These are phyloP conservation scores for Macropodus opercularis DNA, from an alignment of 2,797 vertebrate species.

Conservation along the genomic window DNA sequence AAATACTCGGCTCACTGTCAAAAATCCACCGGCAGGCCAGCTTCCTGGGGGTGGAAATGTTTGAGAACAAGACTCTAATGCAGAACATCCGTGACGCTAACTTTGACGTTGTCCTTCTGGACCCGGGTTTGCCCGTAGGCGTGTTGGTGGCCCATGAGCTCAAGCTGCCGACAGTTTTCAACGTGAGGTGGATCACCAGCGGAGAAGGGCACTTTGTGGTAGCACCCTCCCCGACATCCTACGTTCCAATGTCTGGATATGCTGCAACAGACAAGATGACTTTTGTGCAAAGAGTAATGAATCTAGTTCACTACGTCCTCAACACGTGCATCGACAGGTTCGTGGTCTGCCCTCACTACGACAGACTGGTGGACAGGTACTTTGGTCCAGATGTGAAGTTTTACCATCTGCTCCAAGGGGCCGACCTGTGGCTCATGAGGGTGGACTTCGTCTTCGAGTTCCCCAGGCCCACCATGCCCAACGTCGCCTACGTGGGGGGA, in stretches of 20 bases:
- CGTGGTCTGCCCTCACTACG: conserved; percentile 63
- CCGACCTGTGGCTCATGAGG: conserved; percentile 82
- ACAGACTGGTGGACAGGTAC: conserved; percentile 64
- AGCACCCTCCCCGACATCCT: conserved; percentile 77
- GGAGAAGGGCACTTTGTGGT: conserved; percentile 75
- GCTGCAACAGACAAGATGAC: conserved; percentile 64
- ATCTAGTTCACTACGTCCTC: conserved; percentile 57
- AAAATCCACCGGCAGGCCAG: conserved; percentile 67
- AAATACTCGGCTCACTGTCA: conserved; percentile 53
- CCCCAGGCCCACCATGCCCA: conserved; percentile 83
- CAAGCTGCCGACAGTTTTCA: conserved; percentile 74
- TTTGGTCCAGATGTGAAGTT: conserved; percentile 74
- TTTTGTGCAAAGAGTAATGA: conserved; percentile 69
- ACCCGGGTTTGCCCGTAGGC: conserved; percentile 73
- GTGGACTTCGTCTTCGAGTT: conserved; percentile 84
- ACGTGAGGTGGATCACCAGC: conserved; percentile 74
- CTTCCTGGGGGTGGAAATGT: conserved; percentile 68
- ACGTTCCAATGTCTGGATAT: conserved; percentile 68
- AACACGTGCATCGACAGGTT: conserved; percentile 61
- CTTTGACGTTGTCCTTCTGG: conserved; percentile 76
- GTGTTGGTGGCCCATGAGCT: conserved; percentile 78
- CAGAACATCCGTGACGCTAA: conserved; percentile 57
- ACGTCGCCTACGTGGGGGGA: conserved; percentile 81
- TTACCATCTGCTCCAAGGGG: conserved; percentile 73
- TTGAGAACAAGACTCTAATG: conserved; percentile 74